phyloP scores from a whole-genome alignment of 2,888 invertebrate genomes.

The Oscheius onirici region DNA sequence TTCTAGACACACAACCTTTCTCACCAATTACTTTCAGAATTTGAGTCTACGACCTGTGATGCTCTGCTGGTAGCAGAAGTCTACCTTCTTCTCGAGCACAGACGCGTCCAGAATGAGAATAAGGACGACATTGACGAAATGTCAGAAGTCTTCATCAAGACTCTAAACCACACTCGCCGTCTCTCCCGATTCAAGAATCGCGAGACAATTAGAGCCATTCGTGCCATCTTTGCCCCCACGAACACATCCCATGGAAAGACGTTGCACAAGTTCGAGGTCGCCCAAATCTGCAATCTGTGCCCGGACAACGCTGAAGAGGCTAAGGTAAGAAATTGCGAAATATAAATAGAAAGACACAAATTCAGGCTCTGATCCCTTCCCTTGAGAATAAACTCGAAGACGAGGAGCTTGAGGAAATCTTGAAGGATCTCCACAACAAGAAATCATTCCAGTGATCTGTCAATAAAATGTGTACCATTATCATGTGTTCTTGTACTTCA shows the following conservation, averaged over 20 bases:
- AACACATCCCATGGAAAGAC: slow-evolving; percentile 76
- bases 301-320: slow-evolving; percentile 98
- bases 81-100: slow-evolving; percentile 91
- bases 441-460: slow-evolving; percentile 84
- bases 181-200: slow-evolving; percentile 97
- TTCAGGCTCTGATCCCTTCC: slow-evolving; percentile 57
- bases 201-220: slow-evolving; percentile 93
- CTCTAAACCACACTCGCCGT: slow-evolving; percentile 91
- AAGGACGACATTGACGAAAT: slow-evolving; percentile 97
- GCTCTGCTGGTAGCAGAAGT: slow-evolving; percentile 84
- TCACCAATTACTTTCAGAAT: no score
- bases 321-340: slow-evolving; percentile 75
- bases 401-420: slow-evolving; percentile 90
- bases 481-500: not conserved
- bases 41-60: slow-evolving; percentile 88
- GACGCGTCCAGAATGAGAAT: slow-evolving; percentile 95
- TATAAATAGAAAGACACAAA: not conserved
- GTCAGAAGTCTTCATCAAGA: slow-evolving; percentile 96
- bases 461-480: no score
- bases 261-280: slow-evolving; percentile 96
- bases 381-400: slow-evolving; percentile 96
- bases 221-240: slow-evolving; percentile 76
- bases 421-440: slow-evolving; percentile 98
- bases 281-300: slow-evolving; percentile 95
- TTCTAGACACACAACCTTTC: no score